These are phyloP conservation scores for Xenentodon cancila DNA, from an alignment of 2,797 vertebrate genomes.

Conservation along the genomic window DNA sequence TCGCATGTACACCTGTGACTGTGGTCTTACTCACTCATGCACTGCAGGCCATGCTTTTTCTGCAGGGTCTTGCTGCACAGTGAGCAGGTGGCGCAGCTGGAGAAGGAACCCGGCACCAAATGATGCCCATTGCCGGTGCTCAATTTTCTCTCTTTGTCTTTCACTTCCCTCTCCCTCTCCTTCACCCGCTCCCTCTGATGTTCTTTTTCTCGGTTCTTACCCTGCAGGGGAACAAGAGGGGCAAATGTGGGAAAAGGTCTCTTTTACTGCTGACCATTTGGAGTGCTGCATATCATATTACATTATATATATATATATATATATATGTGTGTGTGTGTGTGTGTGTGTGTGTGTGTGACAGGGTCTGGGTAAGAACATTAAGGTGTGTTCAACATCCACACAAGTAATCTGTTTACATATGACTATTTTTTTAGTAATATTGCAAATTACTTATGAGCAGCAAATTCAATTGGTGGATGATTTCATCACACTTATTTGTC, in stretches of 20 bases:
- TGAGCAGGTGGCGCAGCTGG: conserved; percentile 88
- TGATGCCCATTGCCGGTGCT: conserved; percentile 80
- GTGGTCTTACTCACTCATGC: conserved; percentile 89
- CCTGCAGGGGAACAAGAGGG: conserved; percentile 78
- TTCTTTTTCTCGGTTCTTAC: conserved; percentile 90
- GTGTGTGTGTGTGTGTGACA: too few species aligned
- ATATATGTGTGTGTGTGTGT: too few species aligned
- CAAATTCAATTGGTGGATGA: background rate
- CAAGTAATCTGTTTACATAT: conserved; percentile 25
- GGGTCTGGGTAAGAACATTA: conserved; percentile 48
- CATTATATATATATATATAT: conserved; percentile 5
- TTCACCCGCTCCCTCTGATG: conserved; percentile 83
- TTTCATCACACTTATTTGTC: background rate
- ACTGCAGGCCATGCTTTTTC: conserved; percentile 90
- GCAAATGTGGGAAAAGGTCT: conserved; percentile 4
- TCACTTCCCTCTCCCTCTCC: conserved; percentile 81
- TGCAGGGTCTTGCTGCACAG: conserved; percentile 89
- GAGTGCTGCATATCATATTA: background rate
- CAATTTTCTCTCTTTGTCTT: conserved; percentile 66
- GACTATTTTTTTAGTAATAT: conserved; percentile 5
- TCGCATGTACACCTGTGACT: conserved; percentile 38
- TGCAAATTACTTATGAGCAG: too few species aligned
- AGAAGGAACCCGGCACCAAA: conserved; percentile 85
- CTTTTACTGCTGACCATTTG: background rate
- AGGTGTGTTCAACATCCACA: conserved; percentile 12